These are phyloP conservation scores for Andrena dorsata DNA, from an alignment of 2,888 invertebrate species.

Conservation along the genomic window DNA sequence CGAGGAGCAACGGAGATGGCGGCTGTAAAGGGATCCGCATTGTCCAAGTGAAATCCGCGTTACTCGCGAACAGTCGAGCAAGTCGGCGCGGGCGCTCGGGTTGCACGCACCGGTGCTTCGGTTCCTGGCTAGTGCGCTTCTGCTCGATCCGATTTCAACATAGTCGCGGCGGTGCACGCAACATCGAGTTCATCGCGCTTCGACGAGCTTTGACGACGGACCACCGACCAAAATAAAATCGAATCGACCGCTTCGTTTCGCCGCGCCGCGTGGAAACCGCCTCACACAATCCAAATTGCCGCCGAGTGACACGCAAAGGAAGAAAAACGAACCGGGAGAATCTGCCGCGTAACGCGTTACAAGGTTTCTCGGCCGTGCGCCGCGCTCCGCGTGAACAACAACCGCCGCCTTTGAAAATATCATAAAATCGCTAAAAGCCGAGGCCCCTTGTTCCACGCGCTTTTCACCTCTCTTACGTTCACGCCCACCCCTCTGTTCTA, in stretches of 20 bases:
- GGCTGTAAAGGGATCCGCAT: constrained; percentile 52
- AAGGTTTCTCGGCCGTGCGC: constrained; percentile 9
- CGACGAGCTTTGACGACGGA: constrained; percentile 10
- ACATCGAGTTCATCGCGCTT: constrained; percentile 28
- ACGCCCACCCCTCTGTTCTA: neutral
- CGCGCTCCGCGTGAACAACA: constrained; percentile 24
- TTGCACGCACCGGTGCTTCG: constrained; percentile 55
- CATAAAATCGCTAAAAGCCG: constrained; percentile 61
- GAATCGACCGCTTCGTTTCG: constrained; percentile 13
- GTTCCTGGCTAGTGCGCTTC: constrained; percentile 44
- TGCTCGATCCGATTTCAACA: constrained; percentile 34
- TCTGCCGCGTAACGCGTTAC: constrained; percentile 5
- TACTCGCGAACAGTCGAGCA: constrained; percentile 41
- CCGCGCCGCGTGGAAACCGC: neutral
- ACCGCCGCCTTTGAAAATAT: constrained; percentile 39
- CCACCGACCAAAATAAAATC: constrained; percentile 1
- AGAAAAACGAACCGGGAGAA: neutral
- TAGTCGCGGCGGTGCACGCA: constrained; percentile 16
- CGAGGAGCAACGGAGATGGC: neutral
- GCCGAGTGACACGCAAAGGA: neutral
- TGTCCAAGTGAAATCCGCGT: constrained; percentile 55
- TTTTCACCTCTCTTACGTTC: constrained; percentile 2
- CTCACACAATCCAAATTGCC: constrained; percentile 19
- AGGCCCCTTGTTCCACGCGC: constrained; percentile 19
- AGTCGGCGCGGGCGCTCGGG: constrained; percentile 17